Evolutionary conservation across 53 echinoderm and acorn worm genomes (phyloP).

Genomic region (Apostichopus leukothele): DNA sequence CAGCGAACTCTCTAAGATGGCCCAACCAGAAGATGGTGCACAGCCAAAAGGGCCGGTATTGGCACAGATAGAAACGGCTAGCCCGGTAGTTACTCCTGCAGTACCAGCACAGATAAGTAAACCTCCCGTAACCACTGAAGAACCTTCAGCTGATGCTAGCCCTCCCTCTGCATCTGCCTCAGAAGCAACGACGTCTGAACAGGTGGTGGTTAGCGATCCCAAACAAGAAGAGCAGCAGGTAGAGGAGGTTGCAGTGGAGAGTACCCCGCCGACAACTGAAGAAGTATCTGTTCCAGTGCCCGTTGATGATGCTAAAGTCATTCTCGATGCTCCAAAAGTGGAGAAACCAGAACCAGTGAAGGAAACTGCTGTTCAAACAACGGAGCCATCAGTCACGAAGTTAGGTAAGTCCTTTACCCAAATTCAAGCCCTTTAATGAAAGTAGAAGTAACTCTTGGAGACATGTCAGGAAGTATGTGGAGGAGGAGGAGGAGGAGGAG

Average conservation of each 20-base stretch:
- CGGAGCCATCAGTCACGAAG: constrained; percentile 4
- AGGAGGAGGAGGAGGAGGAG: not conserved
- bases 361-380: not conserved
- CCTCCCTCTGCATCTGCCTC: not conserved
- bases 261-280: not conserved
- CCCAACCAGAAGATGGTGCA: not conserved
- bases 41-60: not conserved
- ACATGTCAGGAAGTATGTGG: not conserved
- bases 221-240: too few relatives aligned
- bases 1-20: not conserved
- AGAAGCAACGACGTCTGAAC: not conserved
- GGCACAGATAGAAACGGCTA: not conserved
- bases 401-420: not conserved
- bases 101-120: not conserved
- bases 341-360: not conserved
- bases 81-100: not conserved
- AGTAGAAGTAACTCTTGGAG: not conserved
- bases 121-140: not conserved
- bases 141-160: not conserved
- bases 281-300: not conserved
- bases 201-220: not conserved
- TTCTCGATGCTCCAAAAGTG: not conserved
- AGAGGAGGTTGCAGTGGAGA: not conserved
- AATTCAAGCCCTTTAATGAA: not conserved
- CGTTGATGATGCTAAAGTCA: not conserved